These are phyloP conservation scores for Casuarius casuarius DNA, from an alignment of 2,113 vertebrate species.

Conservation along the genomic window DNA sequence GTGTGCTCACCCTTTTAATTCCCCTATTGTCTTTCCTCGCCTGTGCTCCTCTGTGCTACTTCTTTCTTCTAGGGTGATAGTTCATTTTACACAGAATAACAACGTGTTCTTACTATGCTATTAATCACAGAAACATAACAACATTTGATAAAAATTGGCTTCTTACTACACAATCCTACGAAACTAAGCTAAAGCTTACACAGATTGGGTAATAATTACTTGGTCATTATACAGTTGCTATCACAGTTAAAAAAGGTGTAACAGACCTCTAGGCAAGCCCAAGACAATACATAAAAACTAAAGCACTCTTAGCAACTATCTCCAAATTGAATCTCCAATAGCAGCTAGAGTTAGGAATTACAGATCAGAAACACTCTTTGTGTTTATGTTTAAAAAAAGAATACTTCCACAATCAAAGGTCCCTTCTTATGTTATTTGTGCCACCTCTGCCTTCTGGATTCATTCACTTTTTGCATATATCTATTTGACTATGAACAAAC, in stretches of 20 bases:
- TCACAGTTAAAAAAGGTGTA: not conserved
- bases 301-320: not conserved
- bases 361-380: not conserved
- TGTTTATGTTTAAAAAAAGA: not conserved
- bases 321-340: not conserved
- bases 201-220: not conserved
- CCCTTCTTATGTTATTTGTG: not conserved
- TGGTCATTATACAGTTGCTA: not conserved
- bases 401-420: not conserved
- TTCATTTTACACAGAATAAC: not conserved
- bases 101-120: not conserved
- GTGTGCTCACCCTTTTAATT: not conserved
- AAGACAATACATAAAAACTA: not conserved
- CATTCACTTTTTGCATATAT: not conserved
- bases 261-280: not conserved
- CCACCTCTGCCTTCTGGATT: not conserved
- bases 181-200: not conserved
- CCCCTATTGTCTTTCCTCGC: not conserved
- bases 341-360: not conserved
- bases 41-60: not conserved
- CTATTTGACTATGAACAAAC: not conserved
- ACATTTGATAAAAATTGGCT: not conserved
- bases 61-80: not conserved
- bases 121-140: not conserved
- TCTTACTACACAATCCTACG: not conserved